Conservation (phyloP, 2,888 invertebrate genomes). For the Rhagophthalmus giganteus region DNA sequence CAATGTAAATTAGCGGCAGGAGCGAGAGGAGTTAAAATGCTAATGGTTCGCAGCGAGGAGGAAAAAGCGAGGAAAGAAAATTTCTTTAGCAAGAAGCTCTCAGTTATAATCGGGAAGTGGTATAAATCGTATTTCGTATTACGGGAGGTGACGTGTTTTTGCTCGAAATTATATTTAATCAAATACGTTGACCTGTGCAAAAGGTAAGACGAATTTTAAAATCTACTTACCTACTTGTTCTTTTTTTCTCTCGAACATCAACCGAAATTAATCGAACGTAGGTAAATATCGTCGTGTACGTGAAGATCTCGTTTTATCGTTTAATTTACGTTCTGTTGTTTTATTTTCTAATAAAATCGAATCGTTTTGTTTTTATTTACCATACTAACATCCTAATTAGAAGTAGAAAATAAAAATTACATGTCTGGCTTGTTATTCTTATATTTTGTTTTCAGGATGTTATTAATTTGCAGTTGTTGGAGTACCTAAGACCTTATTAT, state of each 20-base stretch:
- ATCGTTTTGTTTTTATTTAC: not conserved
- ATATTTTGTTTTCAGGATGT: too few relatives aligned
- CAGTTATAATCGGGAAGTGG: slow-evolving; percentile 53
- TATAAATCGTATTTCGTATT: slow-evolving; percentile 25
- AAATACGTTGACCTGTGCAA: not conserved
- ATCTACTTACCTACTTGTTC: too few relatives aligned
- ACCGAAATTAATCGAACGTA: too few relatives aligned
- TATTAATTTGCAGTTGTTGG: too few relatives aligned
- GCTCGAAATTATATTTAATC: not conserved
- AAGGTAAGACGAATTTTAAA: not conserved
- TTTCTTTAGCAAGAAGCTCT: slow-evolving; percentile 47
- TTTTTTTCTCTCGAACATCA: too few relatives aligned
- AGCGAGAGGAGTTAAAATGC: slow-evolving; percentile 37
- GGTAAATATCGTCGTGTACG: too few relatives aligned
- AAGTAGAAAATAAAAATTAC: too few relatives aligned
- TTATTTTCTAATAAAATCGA: not conserved
- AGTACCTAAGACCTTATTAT: too few relatives aligned
- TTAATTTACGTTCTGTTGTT: not conserved
- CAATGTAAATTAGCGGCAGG: slow-evolving; percentile 5
- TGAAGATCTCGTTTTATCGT: too few relatives aligned
- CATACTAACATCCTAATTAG: too few relatives aligned
- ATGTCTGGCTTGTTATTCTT: too few relatives aligned
- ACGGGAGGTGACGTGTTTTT: slow-evolving; percentile 10
- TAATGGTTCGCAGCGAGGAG: slow-evolving; percentile 42
- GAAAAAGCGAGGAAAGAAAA: slow-evolving; percentile 49